Evolutionary conservation across 2,797 vertebrate species (phyloP).

Genomic region (Oceanodroma leucorhoa): DNA sequence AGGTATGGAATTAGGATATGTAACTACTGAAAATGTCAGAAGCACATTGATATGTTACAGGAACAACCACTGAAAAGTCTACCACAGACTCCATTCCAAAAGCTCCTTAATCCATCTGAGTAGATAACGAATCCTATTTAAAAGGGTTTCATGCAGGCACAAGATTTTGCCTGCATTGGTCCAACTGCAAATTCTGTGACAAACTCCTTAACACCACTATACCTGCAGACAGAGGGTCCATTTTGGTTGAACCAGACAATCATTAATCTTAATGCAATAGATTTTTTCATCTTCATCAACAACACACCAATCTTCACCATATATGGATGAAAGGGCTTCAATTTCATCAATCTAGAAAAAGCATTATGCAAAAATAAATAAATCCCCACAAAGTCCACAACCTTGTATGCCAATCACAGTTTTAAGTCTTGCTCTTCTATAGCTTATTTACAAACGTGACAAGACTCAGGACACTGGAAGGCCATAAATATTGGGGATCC

Average conservation of each 20-base stretch:
- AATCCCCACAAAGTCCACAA: fast-evolving
- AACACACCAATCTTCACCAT: constrained; percentile 95
- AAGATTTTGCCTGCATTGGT: background rate
- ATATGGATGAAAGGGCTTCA: constrained; percentile 94
- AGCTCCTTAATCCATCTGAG: background rate
- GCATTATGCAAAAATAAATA: background rate
- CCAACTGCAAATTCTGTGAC: background rate
- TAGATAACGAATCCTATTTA: background rate
- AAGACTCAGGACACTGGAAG: fast-evolving
- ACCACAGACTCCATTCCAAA: background rate
- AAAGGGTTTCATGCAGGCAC: background rate
- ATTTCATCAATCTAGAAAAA: constrained; percentile 88
- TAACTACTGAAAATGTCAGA: background rate
- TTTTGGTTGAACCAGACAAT: constrained; percentile 79
- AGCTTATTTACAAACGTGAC: background rate
- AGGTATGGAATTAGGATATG: background rate
- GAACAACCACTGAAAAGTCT: background rate
- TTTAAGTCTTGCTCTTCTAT: background rate
- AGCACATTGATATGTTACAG: background rate
- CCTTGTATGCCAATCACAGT: background rate
- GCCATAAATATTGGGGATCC: fast-evolving
- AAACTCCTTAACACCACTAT: background rate
- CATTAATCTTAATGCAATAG: constrained; percentile 92
- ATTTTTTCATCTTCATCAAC: constrained; percentile 89
- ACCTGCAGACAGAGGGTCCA: constrained; percentile 93